A percentile compares a stretch with the other conserved stretches of the same genome.
Evolutionary conservation across 2,888 invertebrate species (phyloP).

Genomic region (Macrophya alboannulata): DNA sequence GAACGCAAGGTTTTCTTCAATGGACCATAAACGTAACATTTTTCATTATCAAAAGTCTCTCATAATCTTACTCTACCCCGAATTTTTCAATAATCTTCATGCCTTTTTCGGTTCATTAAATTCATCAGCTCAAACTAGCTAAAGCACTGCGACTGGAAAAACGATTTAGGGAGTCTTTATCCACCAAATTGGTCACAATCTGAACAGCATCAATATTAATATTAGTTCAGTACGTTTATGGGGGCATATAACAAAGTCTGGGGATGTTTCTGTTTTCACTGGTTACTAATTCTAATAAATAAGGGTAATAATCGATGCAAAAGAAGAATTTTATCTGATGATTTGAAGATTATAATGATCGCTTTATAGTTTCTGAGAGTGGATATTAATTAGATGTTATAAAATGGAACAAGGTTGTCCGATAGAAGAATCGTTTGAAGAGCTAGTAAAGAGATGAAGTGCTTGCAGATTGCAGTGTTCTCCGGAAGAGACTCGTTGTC

Average conservation of each 20-base stretch:
- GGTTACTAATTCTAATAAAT: background rate
- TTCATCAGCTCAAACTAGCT: background rate
- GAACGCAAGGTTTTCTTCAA: background rate
- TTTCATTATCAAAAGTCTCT: background rate
- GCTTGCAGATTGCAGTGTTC: slow-evolving; percentile 69
- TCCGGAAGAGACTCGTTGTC: slow-evolving; percentile 77
- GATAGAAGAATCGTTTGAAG: slow-evolving; percentile 67
- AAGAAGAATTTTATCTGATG: background rate
- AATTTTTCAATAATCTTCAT: background rate
- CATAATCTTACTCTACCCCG: background rate
- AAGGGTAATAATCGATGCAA: background rate
- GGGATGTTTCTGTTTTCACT: background rate
- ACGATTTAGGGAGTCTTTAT: background rate
- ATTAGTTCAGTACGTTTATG: background rate
- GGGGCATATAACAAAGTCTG: background rate
- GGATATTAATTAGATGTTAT: background rate
- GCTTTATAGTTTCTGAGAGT: background rate
- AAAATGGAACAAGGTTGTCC: slow-evolving; percentile 75
- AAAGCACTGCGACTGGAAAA: background rate
- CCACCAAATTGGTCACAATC: background rate
- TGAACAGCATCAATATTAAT: background rate
- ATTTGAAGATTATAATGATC: background rate
- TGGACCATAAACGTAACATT: background rate
- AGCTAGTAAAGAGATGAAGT: slow-evolving; percentile 2
- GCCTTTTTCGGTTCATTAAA: background rate